Percentiles rank a stretch among this genome's conserved stretches.
Conservation (phyloP, 2,797 vertebrate species). For the Morelia viridis region DNA sequence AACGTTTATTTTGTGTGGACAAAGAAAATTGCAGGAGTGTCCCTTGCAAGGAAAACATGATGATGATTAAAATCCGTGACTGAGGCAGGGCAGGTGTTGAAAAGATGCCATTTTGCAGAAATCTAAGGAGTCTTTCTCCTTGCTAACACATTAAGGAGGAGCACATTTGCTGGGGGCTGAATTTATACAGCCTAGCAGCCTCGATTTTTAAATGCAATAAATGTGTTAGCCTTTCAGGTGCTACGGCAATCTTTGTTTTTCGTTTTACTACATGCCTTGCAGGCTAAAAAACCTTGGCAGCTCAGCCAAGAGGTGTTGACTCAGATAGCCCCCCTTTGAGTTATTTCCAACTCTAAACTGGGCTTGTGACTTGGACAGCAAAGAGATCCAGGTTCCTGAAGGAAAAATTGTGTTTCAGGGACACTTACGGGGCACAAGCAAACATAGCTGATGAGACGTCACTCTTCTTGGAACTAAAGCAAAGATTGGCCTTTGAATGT, state of each 20-base stretch:
- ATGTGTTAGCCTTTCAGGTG: not conserved
- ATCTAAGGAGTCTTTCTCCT: not conserved
- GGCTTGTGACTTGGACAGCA: not conserved
- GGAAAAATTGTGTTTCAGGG: not conserved
- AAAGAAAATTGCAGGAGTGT: not conserved
- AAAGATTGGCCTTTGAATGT: not conserved
- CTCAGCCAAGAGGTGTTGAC: not conserved
- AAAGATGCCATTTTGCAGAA: not conserved
- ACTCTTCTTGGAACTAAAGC: not conserved
- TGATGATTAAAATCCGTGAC: not conserved
- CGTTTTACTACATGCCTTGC: fast-evolving
- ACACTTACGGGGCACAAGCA: not conserved
- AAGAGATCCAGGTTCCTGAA: not conserved
- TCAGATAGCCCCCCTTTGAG: not conserved
- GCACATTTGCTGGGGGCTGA: not conserved
- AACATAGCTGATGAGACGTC: not conserved
- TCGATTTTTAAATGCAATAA: not conserved
- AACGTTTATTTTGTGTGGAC: not conserved
- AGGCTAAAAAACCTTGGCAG: not conserved
- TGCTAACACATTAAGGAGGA: not conserved
- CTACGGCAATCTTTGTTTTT: not conserved
- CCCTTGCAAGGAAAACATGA: not conserved
- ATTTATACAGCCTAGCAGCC: not conserved
- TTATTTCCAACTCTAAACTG: not conserved
- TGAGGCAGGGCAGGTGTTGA: not conserved